A percentile compares a stretch with the other conserved stretches of the same genome.
Evolutionary conservation across 2,797 vertebrate genomes (phyloP).

Genomic region (Lerista edwardsae): DNA sequence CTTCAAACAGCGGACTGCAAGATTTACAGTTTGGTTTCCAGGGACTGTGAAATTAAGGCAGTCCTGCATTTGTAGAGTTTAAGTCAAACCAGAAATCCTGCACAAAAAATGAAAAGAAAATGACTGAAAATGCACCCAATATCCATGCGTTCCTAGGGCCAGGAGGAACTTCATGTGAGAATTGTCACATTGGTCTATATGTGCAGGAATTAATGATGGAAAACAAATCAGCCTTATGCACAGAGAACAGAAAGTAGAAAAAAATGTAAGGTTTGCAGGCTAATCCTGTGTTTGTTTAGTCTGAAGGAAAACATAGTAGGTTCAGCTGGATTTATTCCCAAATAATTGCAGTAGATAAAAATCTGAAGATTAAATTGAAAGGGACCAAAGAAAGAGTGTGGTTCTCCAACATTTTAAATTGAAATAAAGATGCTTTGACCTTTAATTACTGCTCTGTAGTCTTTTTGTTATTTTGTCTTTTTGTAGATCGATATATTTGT

Average conservation of each 20-base stretch:
- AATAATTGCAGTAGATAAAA: not conserved
- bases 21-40: too few relatives aligned
- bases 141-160: too few relatives aligned
- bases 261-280: not conserved
- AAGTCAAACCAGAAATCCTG: too few relatives aligned
- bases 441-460: not conserved
- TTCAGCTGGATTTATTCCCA: not conserved
- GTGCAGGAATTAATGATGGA: too few relatives aligned
- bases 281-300: not conserved
- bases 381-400: not conserved
- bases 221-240: not conserved
- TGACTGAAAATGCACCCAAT: too few relatives aligned
- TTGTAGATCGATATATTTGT: not conserved
- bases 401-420: not conserved
- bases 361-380: not conserved
- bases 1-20: too few relatives aligned
- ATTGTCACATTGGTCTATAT: too few relatives aligned
- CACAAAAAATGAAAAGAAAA: too few relatives aligned
- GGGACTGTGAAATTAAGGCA: too few relatives aligned
- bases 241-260: not conserved
- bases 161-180: too few relatives aligned
- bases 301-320: not conserved
- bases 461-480: not conserved
- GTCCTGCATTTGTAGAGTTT: too few relatives aligned
- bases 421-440: constrained; percentile 18